Base-by-base conservation (phyloP, 2,888 invertebrate species). In the Spodoptera littoralis region DNA sequence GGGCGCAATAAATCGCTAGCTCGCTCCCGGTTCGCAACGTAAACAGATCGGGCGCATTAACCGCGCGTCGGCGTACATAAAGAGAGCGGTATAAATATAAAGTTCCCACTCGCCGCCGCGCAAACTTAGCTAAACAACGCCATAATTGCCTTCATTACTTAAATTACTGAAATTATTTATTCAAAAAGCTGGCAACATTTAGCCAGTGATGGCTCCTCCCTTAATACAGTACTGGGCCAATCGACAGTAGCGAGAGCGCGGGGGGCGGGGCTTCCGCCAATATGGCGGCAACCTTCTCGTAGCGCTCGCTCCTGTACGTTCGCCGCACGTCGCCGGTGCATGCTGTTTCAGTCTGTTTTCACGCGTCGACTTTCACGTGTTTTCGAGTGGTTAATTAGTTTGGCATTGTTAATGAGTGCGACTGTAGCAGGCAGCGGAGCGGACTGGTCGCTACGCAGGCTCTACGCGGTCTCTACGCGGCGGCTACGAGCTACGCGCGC, bases 81-180 rank as follows among this genome's bases (percentile, higher is more conserved):
- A 94, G 93, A 94, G 93, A 92, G 87, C 92, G 86, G 89, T 93
- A 94, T 94, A 94, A 94, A 94, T 94, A 94, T 94, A 94, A 94
- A 94, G 94, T 94, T 94, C 92, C 89, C 91, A 90, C 89, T 90
- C 91, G 91, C 91, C 88, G 91, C 92, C 92, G 92, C 93, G 92
- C 94, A 91, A 94, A 94, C 94, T 94, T 94, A 94, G 94, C 94
- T 94, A 94, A 94, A 94, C 94, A 94, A 94, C 94, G 93, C 94
- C 94, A 94, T 94, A 94, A 94, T 94, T 94, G 94, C 94, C 94
- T 94, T 94, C 94, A 94, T 94, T 94, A 94, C 94, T 94, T 94
- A 94, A 94, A 94, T 94, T 94, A 94, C 94, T 92, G 92, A 94
- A 94, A 94, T 94, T 94, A 94, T 94, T 94, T 94, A 94, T 94